These are phyloP conservation scores for Phrynosoma platyrhinos DNA, from an alignment of 2,113 vertebrate species.

Conservation along the genomic window DNA sequence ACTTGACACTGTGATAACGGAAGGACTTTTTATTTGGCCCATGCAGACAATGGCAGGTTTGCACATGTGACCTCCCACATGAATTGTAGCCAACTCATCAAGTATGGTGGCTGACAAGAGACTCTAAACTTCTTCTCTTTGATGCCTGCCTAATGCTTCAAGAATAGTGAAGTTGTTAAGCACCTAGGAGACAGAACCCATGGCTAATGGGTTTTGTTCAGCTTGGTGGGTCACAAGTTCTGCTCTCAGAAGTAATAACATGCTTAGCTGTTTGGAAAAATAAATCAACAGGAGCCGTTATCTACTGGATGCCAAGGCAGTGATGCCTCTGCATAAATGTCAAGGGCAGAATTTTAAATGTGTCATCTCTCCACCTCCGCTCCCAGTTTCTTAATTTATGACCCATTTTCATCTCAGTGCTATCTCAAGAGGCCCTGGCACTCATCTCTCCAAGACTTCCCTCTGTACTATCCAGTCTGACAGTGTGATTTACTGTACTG, in stretches of 20 bases:
- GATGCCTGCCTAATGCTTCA: neutral
- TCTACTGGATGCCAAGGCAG: conserved; percentile 13
- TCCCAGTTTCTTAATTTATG: conserved; percentile 56
- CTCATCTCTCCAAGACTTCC: conserved; percentile 45
- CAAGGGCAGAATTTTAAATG: conserved; percentile 52
- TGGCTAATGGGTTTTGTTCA: conserved; percentile 6
- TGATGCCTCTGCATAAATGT: conserved; percentile 30
- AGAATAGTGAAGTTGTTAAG: neutral
- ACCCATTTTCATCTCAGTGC: conserved; percentile 42
- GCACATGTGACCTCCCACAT: neutral
- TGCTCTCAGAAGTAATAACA: conserved; percentile 1
- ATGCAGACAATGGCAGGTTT: neutral
- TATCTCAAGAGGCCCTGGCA: conserved; percentile 30
- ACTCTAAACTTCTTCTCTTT: neutral
- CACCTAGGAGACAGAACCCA: neutral
- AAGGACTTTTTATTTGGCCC: no score
- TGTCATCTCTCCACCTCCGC: neutral
- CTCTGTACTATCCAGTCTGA: conserved; percentile 30
- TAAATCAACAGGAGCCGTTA: conserved; percentile 29
- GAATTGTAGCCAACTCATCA: neutral
- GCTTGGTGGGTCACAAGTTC: neutral
- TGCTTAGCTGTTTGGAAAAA: conserved; percentile 28
- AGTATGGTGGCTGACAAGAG: neutral
- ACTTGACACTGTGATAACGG: no score
- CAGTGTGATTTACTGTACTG: conserved; percentile 53